Base-by-base conservation (phyloP, 2,113 vertebrate species). In the Cebus imitator region DNA sequence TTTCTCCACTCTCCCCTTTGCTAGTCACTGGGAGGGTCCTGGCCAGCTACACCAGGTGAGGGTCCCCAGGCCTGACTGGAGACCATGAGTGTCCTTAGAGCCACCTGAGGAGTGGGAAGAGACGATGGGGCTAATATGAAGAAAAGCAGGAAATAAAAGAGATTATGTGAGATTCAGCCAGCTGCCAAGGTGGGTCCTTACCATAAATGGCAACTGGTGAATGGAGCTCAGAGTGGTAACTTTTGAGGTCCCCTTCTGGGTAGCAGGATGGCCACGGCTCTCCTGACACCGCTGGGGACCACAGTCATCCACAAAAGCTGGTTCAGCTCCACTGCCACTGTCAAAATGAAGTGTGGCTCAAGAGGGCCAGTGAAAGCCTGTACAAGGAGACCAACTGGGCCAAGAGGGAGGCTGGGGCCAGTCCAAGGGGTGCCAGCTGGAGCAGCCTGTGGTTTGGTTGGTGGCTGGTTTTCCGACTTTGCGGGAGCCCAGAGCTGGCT, bases 391-490 rank as follows among this genome's bases (percentile, higher is more conserved):
- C 55, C 57, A 9, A 5, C 18, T 5, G 45, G 68, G 73, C 50
- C 90, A 93, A 95, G 43, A 97, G 91, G 93, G 89, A 94, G 27
- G 35, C 78, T 95, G 37, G 87, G 93, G 94, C 55, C 92, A 80
- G 48, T 68, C 87, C 3, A 94, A 45, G 58, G 90, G 25, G 55
- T 72, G 52, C 95, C 88, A 75, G n/a, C 88, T 92, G 95, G 93
- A 94, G 83, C 75, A 92, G 97, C 13, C 85, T 68, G 16, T 0
- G 20, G 78, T 16, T 76, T 93, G 52, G 55, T n/a, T 32, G 58
- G 58, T 2, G 2, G 70, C 0, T 16, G 17, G 52, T 2, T 32
- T 5, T 23, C 78, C 4, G 8, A 3, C 68, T 86, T 88, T 3
- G 1, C 2, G n/a, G 43, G 2, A 35, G 80, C 58, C 57, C 83